Evolutionary conservation across 2,113 vertebrate species (phyloP).

Genomic region (Nothobranchius furzeri): DNA sequence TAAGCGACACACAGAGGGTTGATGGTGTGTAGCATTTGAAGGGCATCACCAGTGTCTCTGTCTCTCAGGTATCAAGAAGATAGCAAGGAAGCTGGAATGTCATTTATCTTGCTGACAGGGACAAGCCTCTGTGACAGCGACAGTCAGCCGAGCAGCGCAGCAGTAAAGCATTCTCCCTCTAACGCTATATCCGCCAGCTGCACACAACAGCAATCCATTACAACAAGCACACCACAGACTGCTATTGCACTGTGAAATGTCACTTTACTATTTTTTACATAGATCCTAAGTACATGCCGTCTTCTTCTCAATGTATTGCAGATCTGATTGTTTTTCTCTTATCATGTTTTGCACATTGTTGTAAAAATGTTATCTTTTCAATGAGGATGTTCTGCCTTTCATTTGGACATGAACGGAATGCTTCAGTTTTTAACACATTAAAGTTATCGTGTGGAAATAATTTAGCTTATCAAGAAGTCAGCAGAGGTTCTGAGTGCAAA

Average conservation of each 20-base stretch:
- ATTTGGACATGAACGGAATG: neutral
- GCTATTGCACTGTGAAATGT: neutral
- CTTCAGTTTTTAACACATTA: neutral
- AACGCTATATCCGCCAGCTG: slow-evolving; percentile 12
- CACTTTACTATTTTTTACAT: slow-evolving; percentile 4
- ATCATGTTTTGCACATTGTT: neutral
- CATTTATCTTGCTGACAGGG: slow-evolving; percentile 73
- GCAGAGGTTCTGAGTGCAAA: too few species aligned
- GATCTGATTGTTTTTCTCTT: neutral
- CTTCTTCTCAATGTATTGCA: slow-evolving; percentile 5
- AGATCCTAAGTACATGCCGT: neutral
- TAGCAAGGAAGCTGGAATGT: slow-evolving; percentile 52
- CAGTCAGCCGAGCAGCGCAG: slow-evolving; percentile 54
- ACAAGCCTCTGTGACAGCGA: slow-evolving; percentile 66
- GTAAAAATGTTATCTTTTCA: neutral
- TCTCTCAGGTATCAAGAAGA: slow-evolving; percentile 68
- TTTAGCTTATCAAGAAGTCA: too few species aligned
- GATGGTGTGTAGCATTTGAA: slow-evolving; percentile 61
- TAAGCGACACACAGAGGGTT: slow-evolving; percentile 36
- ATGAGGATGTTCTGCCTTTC: neutral
- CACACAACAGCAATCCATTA: slow-evolving; percentile 39
- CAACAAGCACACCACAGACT: slow-evolving; percentile 9
- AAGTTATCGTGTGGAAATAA: neutral
- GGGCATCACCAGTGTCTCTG: slow-evolving; percentile 63
- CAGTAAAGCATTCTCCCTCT: slow-evolving; percentile 10